phyloP scores from a whole-genome alignment of 2,797 vertebrate species.

The Apogon talboti region DNA sequence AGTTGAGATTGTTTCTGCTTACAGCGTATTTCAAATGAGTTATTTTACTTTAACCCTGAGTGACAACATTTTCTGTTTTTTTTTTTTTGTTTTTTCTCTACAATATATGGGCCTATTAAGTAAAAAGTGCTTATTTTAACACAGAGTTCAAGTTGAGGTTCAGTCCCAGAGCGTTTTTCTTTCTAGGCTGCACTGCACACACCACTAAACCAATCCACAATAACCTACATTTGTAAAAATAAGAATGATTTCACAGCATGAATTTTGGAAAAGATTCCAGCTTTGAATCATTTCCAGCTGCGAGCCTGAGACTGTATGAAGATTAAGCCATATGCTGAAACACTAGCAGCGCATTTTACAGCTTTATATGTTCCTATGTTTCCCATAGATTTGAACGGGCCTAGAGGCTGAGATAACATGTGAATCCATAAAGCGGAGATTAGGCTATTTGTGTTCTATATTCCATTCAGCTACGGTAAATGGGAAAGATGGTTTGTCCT shows the following conservation, averaged over 20 bases:
- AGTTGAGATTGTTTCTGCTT: background rate
- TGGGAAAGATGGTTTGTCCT: conserved; percentile 17
- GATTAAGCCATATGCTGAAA: conserved; percentile 30
- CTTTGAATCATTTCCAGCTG: conserved; percentile 24
- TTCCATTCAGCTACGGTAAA: conserved; percentile 27
- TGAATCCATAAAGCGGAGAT: conserved; percentile 34
- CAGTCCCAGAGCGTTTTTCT: background rate
- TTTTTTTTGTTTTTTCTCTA: background rate
- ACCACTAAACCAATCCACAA: background rate
- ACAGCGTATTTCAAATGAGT: no score
- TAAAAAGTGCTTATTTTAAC: no score
- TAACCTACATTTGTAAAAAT: background rate
- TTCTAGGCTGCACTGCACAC: background rate
- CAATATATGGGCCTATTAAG: background rate
- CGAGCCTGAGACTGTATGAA: conserved; percentile 26
- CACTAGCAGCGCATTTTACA: conserved; percentile 20
- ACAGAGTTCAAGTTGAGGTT: background rate
- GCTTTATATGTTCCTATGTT: conserved; percentile 46
- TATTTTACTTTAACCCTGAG: no score
- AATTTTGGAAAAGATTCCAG: background rate
- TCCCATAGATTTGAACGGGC: conserved; percentile 42
- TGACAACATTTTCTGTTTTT: no score
- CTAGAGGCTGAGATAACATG: conserved; percentile 52
- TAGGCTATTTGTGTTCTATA: conserved; percentile 27
- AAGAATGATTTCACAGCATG: background rate